phyloP scores from a whole-genome alignment of 2,888 invertebrate species.

The Branchinecta sandiegonensis region DNA sequence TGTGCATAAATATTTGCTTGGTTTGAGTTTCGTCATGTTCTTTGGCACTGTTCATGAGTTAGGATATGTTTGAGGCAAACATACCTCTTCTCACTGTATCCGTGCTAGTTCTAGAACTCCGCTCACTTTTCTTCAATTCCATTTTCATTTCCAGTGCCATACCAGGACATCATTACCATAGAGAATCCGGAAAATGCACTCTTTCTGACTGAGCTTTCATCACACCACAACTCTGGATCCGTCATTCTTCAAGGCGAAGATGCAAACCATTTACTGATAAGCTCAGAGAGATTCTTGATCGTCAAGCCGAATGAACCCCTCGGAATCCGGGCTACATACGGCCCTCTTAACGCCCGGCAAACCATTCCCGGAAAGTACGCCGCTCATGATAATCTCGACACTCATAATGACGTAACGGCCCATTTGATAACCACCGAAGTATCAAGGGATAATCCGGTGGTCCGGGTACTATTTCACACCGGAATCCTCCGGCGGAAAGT shows the following conservation, averaged over 20 bases:
- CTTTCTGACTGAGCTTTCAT: conserved; percentile 3
- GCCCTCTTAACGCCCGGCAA: conserved; percentile 87
- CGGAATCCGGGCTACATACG: conserved; percentile 78
- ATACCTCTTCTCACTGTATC: too few species aligned
- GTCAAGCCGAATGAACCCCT: conserved; percentile 80
- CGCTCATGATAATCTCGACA: conserved; percentile 53
- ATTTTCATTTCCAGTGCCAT: background rate
- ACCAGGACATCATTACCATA: background rate
- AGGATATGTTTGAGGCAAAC: too few species aligned
- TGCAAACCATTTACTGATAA: background rate
- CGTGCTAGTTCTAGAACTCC: too few species aligned
- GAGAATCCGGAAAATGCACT: conserved; percentile 5
- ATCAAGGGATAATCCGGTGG: conserved; percentile 74
- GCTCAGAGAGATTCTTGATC: conserved; percentile 65
- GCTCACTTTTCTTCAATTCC: too few species aligned
- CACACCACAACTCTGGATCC: background rate
- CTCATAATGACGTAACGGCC: conserved; percentile 65
- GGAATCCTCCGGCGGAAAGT: conserved; percentile 36
- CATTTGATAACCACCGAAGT: conserved; percentile 77
- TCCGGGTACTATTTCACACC: conserved; percentile 82
- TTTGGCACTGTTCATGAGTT: too few species aligned
- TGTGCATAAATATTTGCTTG: too few species aligned
- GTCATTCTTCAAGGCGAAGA: conserved; percentile 3
- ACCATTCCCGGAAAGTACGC: conserved; percentile 79
- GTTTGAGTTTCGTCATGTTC: too few species aligned